Evolutionary conservation across 1,140 invertebrate genomes (phyloP).

Genomic region (Caerostris darwini): DNA sequence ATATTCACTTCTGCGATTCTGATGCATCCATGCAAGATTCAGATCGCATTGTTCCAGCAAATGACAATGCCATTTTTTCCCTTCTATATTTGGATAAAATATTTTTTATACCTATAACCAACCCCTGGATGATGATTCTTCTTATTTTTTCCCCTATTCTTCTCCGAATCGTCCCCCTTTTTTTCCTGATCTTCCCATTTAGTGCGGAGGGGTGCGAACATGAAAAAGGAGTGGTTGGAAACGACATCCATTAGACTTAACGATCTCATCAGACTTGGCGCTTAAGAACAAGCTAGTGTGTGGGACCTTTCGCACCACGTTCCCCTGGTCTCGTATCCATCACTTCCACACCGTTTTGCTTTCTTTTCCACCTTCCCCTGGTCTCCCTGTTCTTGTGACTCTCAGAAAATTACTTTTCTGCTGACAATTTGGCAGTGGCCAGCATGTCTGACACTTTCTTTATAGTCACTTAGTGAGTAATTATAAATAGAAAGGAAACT

Average conservation of each 20-base stretch:
- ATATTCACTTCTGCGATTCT: background rate
- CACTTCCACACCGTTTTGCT: conserved; percentile 55
- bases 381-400: background rate
- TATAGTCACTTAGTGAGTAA: conserved; percentile 28
- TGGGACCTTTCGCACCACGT: conserved; percentile 51
- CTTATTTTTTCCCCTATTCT: background rate
- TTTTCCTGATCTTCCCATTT: conserved; percentile 35
- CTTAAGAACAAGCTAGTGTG: conserved; percentile 64
- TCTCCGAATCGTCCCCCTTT: background rate
- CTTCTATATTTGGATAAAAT: background rate
- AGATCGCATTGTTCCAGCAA: background rate
- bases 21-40: background rate
- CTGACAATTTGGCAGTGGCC: conserved; percentile 12
- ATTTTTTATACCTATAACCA: background rate
- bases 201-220: conserved; percentile 45
- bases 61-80: background rate
- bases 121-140: background rate
- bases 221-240: conserved; percentile 69
- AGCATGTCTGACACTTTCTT: conserved; percentile 2
- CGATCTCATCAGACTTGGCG: conserved; percentile 72
- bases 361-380: background rate
- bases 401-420: background rate
- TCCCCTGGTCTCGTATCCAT: conserved; percentile 40
- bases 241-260: conserved; percentile 75
- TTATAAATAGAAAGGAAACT: background rate